A percentile compares a stretch with the other conserved stretches of the same genome.
Evolutionary conservation across 1,140 invertebrate genomes (phyloP).

Genomic region (Scaptomyza montana): DNA sequence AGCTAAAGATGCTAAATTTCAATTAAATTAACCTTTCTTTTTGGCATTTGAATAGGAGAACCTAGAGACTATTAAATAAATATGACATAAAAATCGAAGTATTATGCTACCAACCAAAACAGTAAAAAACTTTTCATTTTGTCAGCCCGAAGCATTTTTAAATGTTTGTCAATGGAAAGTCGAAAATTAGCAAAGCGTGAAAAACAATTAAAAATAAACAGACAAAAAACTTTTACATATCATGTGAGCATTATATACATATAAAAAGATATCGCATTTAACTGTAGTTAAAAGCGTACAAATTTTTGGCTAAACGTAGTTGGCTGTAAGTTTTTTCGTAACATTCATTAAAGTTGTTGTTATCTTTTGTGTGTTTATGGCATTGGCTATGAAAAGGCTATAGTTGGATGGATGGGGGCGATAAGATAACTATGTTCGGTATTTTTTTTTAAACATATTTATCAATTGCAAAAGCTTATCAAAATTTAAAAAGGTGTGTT

Average conservation of each 20-base stretch:
- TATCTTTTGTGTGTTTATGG: constrained; percentile 28
- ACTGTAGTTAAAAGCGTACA: neutral
- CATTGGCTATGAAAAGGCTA: constrained; percentile 19
- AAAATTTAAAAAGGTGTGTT: constrained; percentile 13
- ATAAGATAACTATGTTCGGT: constrained; percentile 39
- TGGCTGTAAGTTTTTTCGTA: neutral
- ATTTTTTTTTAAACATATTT: constrained; percentile 25
- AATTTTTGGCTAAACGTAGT: neutral
- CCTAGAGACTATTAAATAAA: neutral
- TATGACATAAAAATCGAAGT: too few relatives aligned
- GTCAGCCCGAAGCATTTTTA: constrained; percentile 50
- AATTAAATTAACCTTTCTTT: neutral
- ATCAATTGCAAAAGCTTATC: constrained; percentile 45
- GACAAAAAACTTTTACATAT: constrained; percentile 45
- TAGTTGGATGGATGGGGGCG: constrained; percentile 4
- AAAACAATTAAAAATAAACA: constrained; percentile 68
- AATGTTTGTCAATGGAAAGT: constrained; percentile 80
- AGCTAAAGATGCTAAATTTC: neutral
- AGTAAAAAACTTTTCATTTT: too few relatives aligned
- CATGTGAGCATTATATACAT: constrained; percentile 20
- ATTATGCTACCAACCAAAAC: too few relatives aligned
- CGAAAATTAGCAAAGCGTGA: constrained; percentile 74
- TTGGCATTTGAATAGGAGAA: neutral
- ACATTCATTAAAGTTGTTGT: neutral
- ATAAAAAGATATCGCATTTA: neutral